Percentiles rank a stretch among this genome's conserved stretches.
These are phyloP conservation scores for Drosophila dives DNA, from an alignment of 2,888 invertebrate genomes.

Conservation along the genomic window DNA sequence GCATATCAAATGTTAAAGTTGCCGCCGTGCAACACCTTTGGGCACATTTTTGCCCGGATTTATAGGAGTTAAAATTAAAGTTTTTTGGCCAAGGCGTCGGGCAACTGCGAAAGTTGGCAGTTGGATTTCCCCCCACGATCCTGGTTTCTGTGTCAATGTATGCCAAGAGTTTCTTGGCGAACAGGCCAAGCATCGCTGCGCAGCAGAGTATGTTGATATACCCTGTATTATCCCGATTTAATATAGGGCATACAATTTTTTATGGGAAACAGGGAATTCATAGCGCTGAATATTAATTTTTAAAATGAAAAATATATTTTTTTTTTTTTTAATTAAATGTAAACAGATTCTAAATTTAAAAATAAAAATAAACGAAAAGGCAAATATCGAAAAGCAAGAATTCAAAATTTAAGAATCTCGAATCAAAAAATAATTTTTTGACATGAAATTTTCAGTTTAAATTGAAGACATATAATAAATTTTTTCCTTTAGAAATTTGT, in stretches of 20 bases:
- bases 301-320: neutral
- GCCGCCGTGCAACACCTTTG: slow-evolving; percentile 39
- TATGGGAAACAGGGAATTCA: neutral
- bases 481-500: rapidly evolving
- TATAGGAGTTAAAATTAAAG: slow-evolving; percentile 40
- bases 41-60: slow-evolving; percentile 40
- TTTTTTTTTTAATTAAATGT: neutral
- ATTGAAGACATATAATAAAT: neutral
- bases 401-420: neutral
- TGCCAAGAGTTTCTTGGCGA: slow-evolving; percentile 53
- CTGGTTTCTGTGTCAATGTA: slow-evolving; percentile 69
- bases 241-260: neutral
- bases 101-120: slow-evolving; percentile 15
- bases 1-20: slow-evolving; percentile 41
- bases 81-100: slow-evolving; percentile 23
- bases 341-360: too few species aligned
- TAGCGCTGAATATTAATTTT: neutral
- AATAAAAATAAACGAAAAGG: neutral
- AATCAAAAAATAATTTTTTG: neutral
- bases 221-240: slow-evolving; percentile 23
- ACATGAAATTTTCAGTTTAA: neutral
- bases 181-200: slow-evolving; percentile 64
- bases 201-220: slow-evolving; percentile 62
- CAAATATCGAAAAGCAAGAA: neutral
- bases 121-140: neutral